Evolutionary conservation across 2,113 vertebrate genomes (phyloP).

Genomic region (Agapornis roseicollis): DNA sequence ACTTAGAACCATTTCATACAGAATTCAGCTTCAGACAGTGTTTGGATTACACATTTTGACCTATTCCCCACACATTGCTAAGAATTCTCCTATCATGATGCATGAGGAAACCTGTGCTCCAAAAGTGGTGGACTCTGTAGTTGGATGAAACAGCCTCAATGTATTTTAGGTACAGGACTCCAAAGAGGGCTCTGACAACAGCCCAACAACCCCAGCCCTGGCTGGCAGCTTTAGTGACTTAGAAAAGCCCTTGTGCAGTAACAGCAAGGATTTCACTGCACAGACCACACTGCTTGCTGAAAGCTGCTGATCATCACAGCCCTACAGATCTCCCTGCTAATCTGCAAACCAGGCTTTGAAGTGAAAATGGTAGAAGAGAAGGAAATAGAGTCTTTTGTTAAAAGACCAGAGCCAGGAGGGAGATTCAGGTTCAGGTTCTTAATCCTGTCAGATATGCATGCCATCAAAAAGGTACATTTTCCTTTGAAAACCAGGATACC

Average conservation of each 20-base stretch:
- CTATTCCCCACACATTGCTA: background rate
- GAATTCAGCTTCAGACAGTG: background rate
- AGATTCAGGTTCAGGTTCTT: background rate
- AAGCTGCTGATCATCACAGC: background rate
- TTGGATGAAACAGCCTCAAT: background rate
- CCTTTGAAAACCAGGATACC: background rate
- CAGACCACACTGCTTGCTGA: background rate
- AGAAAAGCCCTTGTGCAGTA: background rate
- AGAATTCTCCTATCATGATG: background rate
- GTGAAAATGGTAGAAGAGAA: background rate
- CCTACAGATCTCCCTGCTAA: background rate
- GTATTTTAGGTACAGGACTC: background rate
- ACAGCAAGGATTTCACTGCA: background rate
- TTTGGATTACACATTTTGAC: background rate
- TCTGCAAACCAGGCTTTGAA: constrained; percentile 11
- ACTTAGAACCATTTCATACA: background rate
- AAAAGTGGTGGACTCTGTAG: background rate
- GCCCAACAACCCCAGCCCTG: background rate
- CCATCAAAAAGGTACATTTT: background rate
- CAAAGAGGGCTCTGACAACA: background rate
- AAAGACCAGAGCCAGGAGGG: background rate
- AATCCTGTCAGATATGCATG: background rate
- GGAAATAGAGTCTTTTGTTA: background rate
- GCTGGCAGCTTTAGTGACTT: background rate
- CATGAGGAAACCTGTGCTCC: background rate